Base-by-base conservation (phyloP, 2,888 invertebrate genomes). In the Thera obeliscata region DNA sequence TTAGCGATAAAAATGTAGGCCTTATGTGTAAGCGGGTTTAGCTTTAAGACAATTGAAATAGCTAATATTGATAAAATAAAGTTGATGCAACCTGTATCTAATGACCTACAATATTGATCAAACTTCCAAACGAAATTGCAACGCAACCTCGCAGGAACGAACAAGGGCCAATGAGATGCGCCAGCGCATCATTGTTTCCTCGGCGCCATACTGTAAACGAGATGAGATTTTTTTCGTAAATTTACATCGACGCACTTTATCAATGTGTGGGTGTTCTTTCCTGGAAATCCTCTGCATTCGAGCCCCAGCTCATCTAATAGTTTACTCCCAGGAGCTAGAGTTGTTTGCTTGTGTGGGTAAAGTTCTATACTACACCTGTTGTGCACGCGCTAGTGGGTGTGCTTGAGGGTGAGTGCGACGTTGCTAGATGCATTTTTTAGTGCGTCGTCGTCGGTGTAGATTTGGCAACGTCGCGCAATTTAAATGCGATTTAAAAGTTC, bases 391-490 rank as follows among this genome's bases (percentile, higher is more conserved):
- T 69, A 69, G 66, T 78, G 76, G 7, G 52, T 73, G 78, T 73
- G 59, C 73, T 52, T 74, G 74, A 76, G 82, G 80, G 81, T 83
- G 84, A 81, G 83, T 86, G 90, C 90, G 89, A 82, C 88, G 90
- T 89, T 90, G 89, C 88, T 88, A 86, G 87, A 87, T 89, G 87
- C 84, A 81, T 87, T 87, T 89, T 89, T 88, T 80, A 80, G 79
- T 84, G 80, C 79, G 81, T 81, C 79, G 66, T 76, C 79, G 81
- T 81, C 79, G 64, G 76, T 76, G 90, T 89, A 87, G 86, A 91
- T 84, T 89, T 89, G 91, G 91, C 92, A 91, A 91, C 92, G 90
- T 88, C 91, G 90, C 90, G 79, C 80, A 86, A 87, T 87, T 88
- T 83, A 72, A 74, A 80, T 77, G 9, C 9, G 8, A 8, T 43